Conservation (phyloP, 2,888 invertebrate genomes). For the Nebria brevicollis region DNA sequence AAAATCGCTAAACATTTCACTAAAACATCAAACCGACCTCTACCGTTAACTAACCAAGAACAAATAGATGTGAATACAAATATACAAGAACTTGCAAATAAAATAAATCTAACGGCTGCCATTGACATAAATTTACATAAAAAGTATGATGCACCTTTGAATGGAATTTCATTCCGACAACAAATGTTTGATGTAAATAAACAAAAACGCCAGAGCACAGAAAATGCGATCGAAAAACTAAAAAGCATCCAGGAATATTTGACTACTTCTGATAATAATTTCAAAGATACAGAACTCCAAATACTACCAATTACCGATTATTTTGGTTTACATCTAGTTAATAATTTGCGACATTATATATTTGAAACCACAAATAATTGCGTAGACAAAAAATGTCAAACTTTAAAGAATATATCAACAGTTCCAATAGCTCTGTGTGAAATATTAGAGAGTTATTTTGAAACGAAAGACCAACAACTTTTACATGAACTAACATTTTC, state of each 20-base stretch:
- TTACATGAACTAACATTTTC: conserved; percentile 53
- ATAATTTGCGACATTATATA: conserved; percentile 26
- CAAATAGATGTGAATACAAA: conserved; percentile 53
- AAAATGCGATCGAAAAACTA: background rate
- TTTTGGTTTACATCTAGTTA: conserved; percentile 27
- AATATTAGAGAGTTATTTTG: conserved; percentile 52
- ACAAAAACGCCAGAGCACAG: conserved; percentile 9
- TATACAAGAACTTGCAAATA: conserved; percentile 50
- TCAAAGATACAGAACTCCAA: conserved; percentile 28
- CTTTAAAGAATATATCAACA: conserved; percentile 45
- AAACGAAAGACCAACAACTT: conserved; percentile 52
- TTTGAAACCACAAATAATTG: background rate
- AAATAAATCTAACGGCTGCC: conserved; percentile 18
- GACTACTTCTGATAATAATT: background rate
- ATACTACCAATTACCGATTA: conserved; percentile 34
- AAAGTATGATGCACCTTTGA: conserved; percentile 30
- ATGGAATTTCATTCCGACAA: conserved; percentile 21
- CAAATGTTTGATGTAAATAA: conserved; percentile 28
- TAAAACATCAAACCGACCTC: conserved; percentile 55
- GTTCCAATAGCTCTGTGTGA: conserved; percentile 55
- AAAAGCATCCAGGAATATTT: conserved; percentile 6
- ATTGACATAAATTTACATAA: background rate
- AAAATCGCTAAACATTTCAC: conserved; percentile 58
- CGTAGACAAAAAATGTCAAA: conserved; percentile 31
- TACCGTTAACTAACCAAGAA: conserved; percentile 54